Percentiles rank a stretch among this genome's conserved stretches.
phyloP scores from a whole-genome alignment of 1,140 invertebrate species.

The Drosophila miranda region DNA sequence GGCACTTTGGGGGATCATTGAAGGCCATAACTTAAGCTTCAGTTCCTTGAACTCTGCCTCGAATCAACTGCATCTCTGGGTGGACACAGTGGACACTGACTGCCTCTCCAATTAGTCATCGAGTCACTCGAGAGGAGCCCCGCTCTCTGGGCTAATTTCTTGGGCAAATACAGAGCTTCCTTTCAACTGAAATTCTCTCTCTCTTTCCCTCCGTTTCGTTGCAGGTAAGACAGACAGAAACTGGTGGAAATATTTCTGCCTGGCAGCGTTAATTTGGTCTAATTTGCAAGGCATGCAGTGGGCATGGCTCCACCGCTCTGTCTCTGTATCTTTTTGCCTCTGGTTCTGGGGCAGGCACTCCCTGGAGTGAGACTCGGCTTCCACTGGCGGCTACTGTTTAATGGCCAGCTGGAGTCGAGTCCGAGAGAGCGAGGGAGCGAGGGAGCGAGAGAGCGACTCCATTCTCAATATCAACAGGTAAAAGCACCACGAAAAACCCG shows the following conservation, averaged over 20 bases:
- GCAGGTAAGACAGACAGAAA: conserved; percentile 50
- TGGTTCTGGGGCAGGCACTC: not conserved
- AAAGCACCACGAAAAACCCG: conserved; percentile 53
- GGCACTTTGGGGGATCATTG: no score
- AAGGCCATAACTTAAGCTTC: no score
- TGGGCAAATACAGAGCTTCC: conserved; percentile 65
- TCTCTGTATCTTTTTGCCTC: no score
- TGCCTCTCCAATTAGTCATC: conserved; percentile 61
- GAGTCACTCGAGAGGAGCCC: conserved; percentile 21
- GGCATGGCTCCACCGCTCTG: not conserved
- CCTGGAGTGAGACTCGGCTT: not conserved
- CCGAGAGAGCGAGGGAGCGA: not conserved
- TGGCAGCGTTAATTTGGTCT: conserved; percentile 71
- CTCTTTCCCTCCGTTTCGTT: conserved; percentile 28
- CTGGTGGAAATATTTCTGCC: conserved; percentile 41
- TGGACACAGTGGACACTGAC: conserved; percentile 14
- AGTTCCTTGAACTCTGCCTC: conserved; percentile 57
- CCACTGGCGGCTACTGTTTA: conserved; percentile 51
- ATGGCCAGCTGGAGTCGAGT: conserved; percentile 29
- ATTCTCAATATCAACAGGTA: conserved; percentile 65
- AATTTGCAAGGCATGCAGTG: conserved; percentile 67
- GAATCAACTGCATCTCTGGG: not conserved
- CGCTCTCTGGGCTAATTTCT: conserved; percentile 61
- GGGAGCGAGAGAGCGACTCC: conserved; percentile 7
- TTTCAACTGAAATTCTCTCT: conserved; percentile 57